A percentile compares a stretch with the other conserved stretches of the same genome.
Evolutionary conservation across 1,140 invertebrate species (phyloP).

Genomic region (Eumaeus atala): DNA sequence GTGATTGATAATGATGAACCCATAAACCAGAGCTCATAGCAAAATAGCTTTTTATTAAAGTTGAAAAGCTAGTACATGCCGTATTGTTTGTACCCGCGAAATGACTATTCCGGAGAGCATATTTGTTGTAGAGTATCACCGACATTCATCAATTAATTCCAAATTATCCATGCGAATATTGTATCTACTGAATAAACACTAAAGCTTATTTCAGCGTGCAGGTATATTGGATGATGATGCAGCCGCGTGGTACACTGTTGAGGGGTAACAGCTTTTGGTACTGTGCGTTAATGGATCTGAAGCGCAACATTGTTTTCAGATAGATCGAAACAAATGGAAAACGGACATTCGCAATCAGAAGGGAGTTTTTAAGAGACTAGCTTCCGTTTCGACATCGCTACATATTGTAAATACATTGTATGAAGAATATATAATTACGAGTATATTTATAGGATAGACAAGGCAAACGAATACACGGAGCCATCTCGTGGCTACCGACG

Average conservation of each 20-base stretch:
- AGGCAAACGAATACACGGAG: too few relatives aligned
- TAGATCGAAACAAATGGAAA: slow-evolving; percentile 52
- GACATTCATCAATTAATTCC: background rate
- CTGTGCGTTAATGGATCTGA: slow-evolving; percentile 54
- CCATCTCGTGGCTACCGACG: too few relatives aligned
- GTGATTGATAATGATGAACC: background rate
- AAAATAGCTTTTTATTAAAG: slow-evolving; percentile 21
- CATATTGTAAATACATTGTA: background rate
- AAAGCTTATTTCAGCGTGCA: slow-evolving; percentile 13
- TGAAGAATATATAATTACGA: background rate
- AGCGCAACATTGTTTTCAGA: slow-evolving; percentile 58
- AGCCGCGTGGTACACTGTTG: slow-evolving; percentile 16
- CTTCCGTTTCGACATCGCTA: background rate
- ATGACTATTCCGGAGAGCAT: slow-evolving; percentile 40
- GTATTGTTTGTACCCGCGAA: slow-evolving; percentile 39
- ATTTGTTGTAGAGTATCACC: slow-evolving; percentile 34
- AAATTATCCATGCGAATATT: slow-evolving; percentile 6
- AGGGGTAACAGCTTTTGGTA: slow-evolving; percentile 37
- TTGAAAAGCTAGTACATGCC: slow-evolving; percentile 23
- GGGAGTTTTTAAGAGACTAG: slow-evolving; percentile 31
- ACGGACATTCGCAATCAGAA: slow-evolving; percentile 38
- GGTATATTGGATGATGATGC: background rate
- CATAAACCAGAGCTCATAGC: slow-evolving; percentile 1
- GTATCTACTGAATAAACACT: background rate
- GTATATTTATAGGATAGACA: too few relatives aligned